Percentiles rank a stretch among this genome's conserved stretches.
These are phyloP conservation scores for Drosophila nr. medialis DNA, from an alignment of 2,888 invertebrate genomes.

Conservation along the genomic window DNA sequence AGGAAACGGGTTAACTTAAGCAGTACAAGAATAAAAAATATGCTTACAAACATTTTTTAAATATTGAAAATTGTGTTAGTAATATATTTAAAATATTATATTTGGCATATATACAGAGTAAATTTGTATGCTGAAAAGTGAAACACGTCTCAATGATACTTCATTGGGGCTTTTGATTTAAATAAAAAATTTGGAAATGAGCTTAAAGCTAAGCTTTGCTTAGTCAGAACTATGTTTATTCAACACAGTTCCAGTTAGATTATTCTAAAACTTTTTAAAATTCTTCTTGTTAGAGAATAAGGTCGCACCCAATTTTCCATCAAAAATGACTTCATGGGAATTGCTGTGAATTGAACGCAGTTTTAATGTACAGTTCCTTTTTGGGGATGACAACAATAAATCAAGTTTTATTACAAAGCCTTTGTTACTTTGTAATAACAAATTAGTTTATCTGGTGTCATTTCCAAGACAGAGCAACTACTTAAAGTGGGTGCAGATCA, in stretches of 20 bases:
- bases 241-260: neutral
- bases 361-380: slow-evolving; percentile 54
- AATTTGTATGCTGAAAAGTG: neutral
- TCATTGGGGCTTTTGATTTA: neutral
- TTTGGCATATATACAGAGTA: no score
- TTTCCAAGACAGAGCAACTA: slow-evolving; percentile 31
- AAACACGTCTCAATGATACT: neutral
- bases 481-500: slow-evolving; percentile 54
- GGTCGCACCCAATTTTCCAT: slow-evolving; percentile 3
- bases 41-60: neutral
- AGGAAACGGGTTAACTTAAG: neutral
- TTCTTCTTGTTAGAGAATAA: slow-evolving; percentile 12
- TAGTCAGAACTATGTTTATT: neutral
- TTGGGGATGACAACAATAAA: slow-evolving; percentile 65
- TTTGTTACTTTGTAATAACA: slow-evolving; percentile 47
- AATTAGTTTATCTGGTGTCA: slow-evolving; percentile 56
- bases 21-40: neutral
- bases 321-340: slow-evolving; percentile 54
- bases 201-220: neutral
- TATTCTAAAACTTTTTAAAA: neutral
- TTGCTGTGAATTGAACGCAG: slow-evolving; percentile 13
- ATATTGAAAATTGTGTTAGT: neutral
- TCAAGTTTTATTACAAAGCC: slow-evolving; percentile 61
- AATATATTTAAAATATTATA: neutral
- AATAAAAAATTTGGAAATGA: neutral